Percentiles rank a stretch among this genome's conserved stretches.
phyloP scores from a whole-genome alignment of 2,797 vertebrate species.

The Cichlasoma orientale region DNA sequence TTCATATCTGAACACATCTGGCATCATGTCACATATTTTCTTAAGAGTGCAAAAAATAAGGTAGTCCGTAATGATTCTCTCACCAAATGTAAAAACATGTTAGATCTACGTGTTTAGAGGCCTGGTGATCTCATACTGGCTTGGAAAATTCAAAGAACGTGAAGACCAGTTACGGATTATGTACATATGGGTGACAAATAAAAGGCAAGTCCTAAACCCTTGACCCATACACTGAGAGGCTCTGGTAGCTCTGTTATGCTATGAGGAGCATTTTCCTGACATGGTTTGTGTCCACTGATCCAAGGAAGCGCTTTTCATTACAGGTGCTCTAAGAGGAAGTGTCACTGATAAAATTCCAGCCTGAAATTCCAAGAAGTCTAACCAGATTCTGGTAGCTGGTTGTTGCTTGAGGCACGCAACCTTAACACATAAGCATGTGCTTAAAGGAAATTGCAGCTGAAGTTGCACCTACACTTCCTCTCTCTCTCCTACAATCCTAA shows the following conservation, averaged over 20 bases:
- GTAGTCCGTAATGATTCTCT: background rate
- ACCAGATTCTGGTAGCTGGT: background rate
- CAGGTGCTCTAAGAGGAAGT: slow-evolving; percentile 18
- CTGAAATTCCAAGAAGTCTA: background rate
- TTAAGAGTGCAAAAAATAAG: background rate
- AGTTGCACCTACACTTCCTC: background rate
- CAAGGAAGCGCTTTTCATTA: background rate
- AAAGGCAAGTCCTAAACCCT: background rate
- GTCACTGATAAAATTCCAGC: slow-evolving; percentile 15
- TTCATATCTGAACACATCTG: background rate
- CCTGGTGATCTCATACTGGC: background rate
- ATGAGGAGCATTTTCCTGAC: background rate
- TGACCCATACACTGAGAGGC: background rate
- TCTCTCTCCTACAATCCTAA: background rate
- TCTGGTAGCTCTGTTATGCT: background rate
- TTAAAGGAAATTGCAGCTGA: background rate
- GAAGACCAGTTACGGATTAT: background rate
- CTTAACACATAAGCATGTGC: background rate
- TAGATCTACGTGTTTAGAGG: background rate
- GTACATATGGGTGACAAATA: background rate
- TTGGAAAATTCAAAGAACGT: background rate
- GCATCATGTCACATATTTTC: background rate
- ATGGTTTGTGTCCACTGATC: background rate
- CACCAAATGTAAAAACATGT: background rate
- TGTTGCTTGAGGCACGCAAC: background rate